Evolutionary conservation across 2,888 invertebrate genomes (phyloP).

Genomic region (Microctonus hyperodae): DNA sequence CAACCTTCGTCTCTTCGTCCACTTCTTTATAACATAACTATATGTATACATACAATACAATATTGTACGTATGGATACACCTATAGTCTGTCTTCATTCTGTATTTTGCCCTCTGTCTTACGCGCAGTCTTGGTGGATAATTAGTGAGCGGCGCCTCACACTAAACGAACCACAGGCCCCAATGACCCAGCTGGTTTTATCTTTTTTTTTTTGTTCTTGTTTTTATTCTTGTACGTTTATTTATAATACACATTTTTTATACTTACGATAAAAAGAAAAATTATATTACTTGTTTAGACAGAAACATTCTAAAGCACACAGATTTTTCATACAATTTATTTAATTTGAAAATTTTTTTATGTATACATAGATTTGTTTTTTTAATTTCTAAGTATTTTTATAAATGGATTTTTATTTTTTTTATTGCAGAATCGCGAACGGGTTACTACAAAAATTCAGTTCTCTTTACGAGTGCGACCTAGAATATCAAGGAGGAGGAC

Average conservation of each 20-base stretch:
- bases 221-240: neutral
- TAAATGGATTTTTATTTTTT: neutral
- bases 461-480: conserved; percentile 86
- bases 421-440: conserved; percentile 64
- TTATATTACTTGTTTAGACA: too few relatives aligned
- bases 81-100: conserved; percentile 30
- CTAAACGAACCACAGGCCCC: conserved; percentile 41
- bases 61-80: neutral
- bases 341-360: neutral
- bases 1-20: conserved; percentile 18
- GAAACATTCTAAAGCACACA: neutral
- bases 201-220: conserved; percentile 7
- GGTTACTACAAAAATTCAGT: conserved; percentile 91
- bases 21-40: conserved; percentile 4
- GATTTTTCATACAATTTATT: neutral
- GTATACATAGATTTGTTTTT: neutral
- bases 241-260: too few relatives aligned
- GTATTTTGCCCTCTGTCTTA: conserved; percentile 40
- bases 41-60: neutral
- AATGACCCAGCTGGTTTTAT: conserved; percentile 43
- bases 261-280: too few relatives aligned
- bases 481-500: conserved; percentile 56
- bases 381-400: neutral
- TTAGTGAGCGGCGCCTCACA: conserved; percentile 50
- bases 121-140: conserved; percentile 44